Evolutionary conservation across 2,888 invertebrate species (phyloP), one percentile per base, ranked within the genome.

Genomic region (Nomada goodeniana): DNA sequence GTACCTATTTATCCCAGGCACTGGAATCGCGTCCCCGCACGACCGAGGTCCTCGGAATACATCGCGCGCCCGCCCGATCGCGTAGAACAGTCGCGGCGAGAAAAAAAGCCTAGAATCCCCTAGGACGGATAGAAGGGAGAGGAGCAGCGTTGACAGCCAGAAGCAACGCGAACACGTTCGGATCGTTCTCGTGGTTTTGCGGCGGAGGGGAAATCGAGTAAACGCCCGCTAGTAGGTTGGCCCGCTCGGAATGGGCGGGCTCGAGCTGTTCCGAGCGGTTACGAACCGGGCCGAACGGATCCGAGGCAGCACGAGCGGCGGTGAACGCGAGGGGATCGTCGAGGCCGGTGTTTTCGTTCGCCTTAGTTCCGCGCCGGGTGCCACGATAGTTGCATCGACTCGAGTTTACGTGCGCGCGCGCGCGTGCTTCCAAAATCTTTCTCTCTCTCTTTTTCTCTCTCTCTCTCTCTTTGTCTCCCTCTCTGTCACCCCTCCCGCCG

Each of bases 331-430:
- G 93, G 92, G 91, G 85, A 82, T 89, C 88, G 85, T 80, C 83
- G 82, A 84, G 89, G 89, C 88, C 87, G 85, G 90, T 93, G 92
- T 92, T 92, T 93, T 92, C 92, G 89, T 92, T 91, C 90, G 92
- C 90, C 90, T 93, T 93, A 93, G 93, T 93, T 93, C 90, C 93
- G 93, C 93, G 93, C 93, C 92, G 93, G 93, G 91, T 93, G 93
- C 92, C 93, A 92, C 91, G 92, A 92, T 83, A 93, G 93, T 91
- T 91, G 92, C 90, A 93, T 93, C 93, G 93, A 88, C 87, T 86
- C 86, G 90, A 90, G 91, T 89, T 83, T 86, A 88, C 85, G 89
- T 87, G 89, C 90, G 91, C 86, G 89, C 84, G 89, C 86, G 90
- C 87, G 88, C 82, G 85, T 87, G 82, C 71, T 80, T 87, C 82